A percentile compares a stretch with the other conserved stretches of the same genome.
Conservation (phyloP, 2,113 vertebrate species). For the Pagrus major region DNA sequence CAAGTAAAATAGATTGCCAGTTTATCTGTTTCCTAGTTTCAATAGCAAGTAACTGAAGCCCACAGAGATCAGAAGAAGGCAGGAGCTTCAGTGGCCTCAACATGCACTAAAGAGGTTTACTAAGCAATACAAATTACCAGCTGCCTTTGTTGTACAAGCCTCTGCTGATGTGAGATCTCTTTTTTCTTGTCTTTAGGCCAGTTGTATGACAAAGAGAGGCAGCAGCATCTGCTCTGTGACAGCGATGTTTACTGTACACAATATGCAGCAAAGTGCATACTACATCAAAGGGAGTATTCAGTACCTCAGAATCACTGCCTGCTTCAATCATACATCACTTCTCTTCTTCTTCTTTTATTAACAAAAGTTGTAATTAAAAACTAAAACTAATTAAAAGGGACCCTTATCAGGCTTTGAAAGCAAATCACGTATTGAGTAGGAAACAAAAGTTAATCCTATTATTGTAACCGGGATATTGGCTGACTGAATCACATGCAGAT, state of each 20-base stretch:
- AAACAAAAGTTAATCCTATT: slow-evolving; percentile 79
- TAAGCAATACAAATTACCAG: slow-evolving; percentile 45
- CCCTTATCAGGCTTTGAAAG: slow-evolving; percentile 65
- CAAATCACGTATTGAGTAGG: slow-evolving; percentile 52
- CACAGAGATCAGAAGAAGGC: slow-evolving; percentile 41
- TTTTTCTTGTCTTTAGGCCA: slow-evolving; percentile 32
- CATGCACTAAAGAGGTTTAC: slow-evolving; percentile 33
- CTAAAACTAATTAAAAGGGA: slow-evolving; percentile 66
- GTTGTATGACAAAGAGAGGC: slow-evolving; percentile 27
- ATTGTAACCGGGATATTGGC: slow-evolving; percentile 63
- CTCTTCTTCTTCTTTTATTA: slow-evolving; percentile 58
- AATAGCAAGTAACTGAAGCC: slow-evolving; percentile 23
- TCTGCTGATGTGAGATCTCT: slow-evolving; percentile 29
- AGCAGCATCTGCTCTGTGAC: slow-evolving; percentile 41
- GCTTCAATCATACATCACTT: slow-evolving; percentile 58
- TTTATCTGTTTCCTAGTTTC: neutral
- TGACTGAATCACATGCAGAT: slow-evolving; percentile 62
- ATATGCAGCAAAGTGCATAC: slow-evolving; percentile 49
- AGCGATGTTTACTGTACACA: slow-evolving; percentile 14
- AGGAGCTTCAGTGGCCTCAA: slow-evolving; percentile 13
- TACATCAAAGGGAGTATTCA: slow-evolving; percentile 54
- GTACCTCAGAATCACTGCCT: slow-evolving; percentile 51
- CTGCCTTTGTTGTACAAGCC: slow-evolving; percentile 47
- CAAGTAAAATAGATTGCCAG: neutral
- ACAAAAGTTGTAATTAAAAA: too few relatives aligned